These are phyloP conservation scores for Actinia tenebrosa DNA, from an alignment of 64 coral and sea anemone genomes.

Conservation along the genomic window DNA sequence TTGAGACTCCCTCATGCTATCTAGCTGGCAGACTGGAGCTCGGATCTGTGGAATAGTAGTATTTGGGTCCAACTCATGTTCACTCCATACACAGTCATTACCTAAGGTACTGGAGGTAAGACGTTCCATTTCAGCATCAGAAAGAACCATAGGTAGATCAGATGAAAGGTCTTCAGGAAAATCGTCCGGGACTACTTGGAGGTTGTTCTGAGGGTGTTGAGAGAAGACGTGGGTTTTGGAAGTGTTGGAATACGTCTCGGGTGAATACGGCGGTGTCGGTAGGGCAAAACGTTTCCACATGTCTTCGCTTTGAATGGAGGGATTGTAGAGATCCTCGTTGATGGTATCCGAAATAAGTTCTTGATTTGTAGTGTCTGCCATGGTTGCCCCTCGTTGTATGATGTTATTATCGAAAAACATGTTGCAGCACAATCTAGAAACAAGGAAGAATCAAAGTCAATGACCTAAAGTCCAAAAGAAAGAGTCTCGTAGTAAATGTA, in stretches of 20 bases:
- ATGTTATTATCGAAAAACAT: constrained; percentile 76
- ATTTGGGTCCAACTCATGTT: constrained; percentile 54
- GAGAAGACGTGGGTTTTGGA: constrained; percentile 35
- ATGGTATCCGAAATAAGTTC: constrained; percentile 45
- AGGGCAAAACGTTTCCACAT: constrained; percentile 73
- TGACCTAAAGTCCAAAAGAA: neutral
- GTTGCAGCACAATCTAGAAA: constrained; percentile 55
- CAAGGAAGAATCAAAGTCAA: neutral
- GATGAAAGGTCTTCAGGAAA: constrained; percentile 80
- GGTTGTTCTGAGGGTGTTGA: constrained; percentile 28
- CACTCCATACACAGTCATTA: constrained; percentile 72
- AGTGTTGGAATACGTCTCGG: constrained; percentile 53
- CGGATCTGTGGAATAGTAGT: constrained; percentile 10
- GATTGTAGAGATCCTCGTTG: constrained; percentile 57
- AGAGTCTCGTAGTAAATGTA: constrained; percentile 1
- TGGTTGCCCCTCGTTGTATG: constrained; percentile 15
- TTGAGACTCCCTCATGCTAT: neutral
- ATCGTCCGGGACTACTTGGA: constrained; percentile 85
- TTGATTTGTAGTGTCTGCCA: neutral
- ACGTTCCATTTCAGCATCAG: constrained; percentile 85
- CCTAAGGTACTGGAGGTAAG: constrained; percentile 66
- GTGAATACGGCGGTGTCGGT: constrained; percentile 83
- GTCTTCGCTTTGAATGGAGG: constrained; percentile 55
- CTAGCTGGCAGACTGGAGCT: neutral
- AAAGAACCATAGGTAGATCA: constrained; percentile 74